Base-by-base conservation (phyloP, 2,888 invertebrate genomes). In the Junonia oenone region DNA sequence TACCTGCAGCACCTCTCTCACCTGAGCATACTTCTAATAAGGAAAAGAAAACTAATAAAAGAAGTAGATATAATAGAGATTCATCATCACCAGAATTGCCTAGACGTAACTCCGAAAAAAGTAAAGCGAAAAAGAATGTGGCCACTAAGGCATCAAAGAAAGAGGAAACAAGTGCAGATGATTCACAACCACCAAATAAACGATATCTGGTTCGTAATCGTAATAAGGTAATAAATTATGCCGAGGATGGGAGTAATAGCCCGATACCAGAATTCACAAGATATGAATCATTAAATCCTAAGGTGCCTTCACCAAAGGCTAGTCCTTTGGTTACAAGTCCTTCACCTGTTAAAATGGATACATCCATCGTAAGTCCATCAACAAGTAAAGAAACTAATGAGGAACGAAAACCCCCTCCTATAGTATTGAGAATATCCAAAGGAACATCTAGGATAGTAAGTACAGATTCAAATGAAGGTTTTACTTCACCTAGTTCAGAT, bases 361-460 rank as follows among this genome's bases (percentile, higher is more conserved):
- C n/a, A n/a, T n/a, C n/a, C 55, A 74, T 85, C 19, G 75, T 76
- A 47, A 91, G 91, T 67, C 91, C 90, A 19, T 86, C 85, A 45
- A 88, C 88, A 37, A 89, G 87, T 69, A 90, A 88, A 73, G 89
- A 90, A 52, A 67, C 78, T 45, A 82, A 75, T 76, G 90, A 90
- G 57, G 90, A 90, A 64, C 76, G 85, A 29, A 91, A 91, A 65
- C 93, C 95, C 78, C 96, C 96, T 43, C 97, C 97, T 19, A 97
- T 97, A 72, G 96, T 97, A 52, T 87, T 97, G 63, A 92, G 97
- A 84, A 97, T 97, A 91, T 96, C 96, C 64, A 95, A 96, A 84
- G 93, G 93, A 49, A 93, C 93, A 55, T 93, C 93, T 48, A 91
- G 93, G 64, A 90, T 93, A 73, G 92, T 93, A 53, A 93, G 93